A percentile compares a stretch with the other conserved stretches of the same genome.
Evolutionary conservation across 1,140 invertebrate species (phyloP).

Genomic region (Pentalonia nigronervosa): DNA sequence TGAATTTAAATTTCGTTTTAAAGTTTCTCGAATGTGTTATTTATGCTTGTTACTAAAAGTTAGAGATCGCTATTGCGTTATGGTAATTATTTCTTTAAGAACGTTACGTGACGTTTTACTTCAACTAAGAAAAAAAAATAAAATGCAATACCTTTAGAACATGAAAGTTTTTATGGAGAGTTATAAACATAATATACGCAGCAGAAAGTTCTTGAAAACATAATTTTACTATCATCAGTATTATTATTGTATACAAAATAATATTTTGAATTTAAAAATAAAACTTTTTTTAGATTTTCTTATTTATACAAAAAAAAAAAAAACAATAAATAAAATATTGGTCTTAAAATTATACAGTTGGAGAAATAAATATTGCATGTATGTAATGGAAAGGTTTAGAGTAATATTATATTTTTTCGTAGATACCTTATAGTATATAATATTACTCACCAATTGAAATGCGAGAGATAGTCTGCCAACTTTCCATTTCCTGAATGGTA

Average conservation of each 20-base stretch:
- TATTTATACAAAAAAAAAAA: background rate
- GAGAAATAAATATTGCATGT: background rate
- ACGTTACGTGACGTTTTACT: background rate
- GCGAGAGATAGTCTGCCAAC: background rate
- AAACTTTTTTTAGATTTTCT: background rate
- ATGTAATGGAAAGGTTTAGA: background rate
- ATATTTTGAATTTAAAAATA: background rate
- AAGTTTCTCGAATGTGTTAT: slow-evolving; percentile 10
- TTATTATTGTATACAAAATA: background rate
- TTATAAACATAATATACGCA: background rate
- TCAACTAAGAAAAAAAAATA: background rate
- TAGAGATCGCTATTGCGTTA: background rate
- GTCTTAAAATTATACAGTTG: background rate
- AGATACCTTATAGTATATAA: slow-evolving; percentile 1
- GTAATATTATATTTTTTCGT: background rate
- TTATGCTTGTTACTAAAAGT: background rate
- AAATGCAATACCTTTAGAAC: background rate
- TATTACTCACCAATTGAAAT: slow-evolving; percentile 20
- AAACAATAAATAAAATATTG: background rate
- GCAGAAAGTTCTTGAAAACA: background rate
- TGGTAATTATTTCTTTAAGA: background rate
- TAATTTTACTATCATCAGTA: background rate
- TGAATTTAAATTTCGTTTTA: background rate
- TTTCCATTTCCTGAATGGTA: background rate
- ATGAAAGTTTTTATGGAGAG: slow-evolving; percentile 3